Conservation (phyloP, 2,888 invertebrate species). For the Phasia obesa region DNA sequence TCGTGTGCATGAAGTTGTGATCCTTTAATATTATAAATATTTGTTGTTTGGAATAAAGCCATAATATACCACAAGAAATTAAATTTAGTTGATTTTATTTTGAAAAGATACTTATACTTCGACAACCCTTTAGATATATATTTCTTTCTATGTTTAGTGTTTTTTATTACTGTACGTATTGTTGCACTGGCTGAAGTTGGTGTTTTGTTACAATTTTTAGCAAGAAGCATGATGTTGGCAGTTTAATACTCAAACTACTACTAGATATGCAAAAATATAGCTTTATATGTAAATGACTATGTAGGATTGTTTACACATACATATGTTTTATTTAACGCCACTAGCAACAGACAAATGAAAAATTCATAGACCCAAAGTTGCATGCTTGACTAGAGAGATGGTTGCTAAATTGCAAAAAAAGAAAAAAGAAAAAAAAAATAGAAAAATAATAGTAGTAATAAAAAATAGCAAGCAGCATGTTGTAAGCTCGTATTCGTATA, state of each 20-base stretch:
- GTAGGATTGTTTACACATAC: not conserved
- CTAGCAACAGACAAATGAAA: conserved; percentile 75
- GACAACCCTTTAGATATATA: conserved; percentile 6
- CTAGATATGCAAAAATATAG: conserved; percentile 53
- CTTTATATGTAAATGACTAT: conserved; percentile 31
- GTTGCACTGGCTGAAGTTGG: conserved; percentile 33
- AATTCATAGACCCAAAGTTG: conserved; percentile 70
- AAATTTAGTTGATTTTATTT: too few species aligned
- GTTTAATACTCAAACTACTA: conserved; percentile 51
- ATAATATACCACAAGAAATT: too few species aligned
- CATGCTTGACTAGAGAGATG: conserved; percentile 71
- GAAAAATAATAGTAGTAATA: conserved; percentile 22
- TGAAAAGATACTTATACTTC: too few species aligned
- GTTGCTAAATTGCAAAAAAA: conserved; percentile 42
- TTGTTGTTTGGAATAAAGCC: too few species aligned
- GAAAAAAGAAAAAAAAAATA: too few species aligned
- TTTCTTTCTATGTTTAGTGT: conserved; percentile 15
- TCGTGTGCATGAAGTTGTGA: too few species aligned
- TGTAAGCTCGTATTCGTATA: conserved; percentile 14
- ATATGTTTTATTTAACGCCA: conserved; percentile 77
- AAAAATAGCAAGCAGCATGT: conserved; percentile 46
- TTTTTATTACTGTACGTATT: conserved; percentile 18
- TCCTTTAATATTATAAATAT: too few species aligned
- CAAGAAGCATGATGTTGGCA: conserved; percentile 51
- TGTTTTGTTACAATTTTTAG: conserved; percentile 35